Evolutionary conservation across 2,797 vertebrate species (phyloP).

Genomic region (Bryconaethiops microstoma): DNA sequence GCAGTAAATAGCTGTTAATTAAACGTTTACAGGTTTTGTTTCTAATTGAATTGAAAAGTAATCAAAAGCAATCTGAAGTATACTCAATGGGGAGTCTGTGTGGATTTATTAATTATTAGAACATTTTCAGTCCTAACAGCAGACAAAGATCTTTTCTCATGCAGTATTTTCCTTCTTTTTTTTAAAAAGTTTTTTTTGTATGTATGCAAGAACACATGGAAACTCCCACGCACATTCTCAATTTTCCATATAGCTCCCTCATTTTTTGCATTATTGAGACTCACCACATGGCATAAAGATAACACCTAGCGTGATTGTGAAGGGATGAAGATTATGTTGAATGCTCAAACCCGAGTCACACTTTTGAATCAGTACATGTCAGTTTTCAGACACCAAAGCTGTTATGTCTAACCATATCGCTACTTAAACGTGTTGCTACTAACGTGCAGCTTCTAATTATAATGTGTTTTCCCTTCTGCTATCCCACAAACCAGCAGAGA

Average conservation of each 20-base stretch:
- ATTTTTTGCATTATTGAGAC: conserved; percentile 13
- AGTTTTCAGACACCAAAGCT: conserved; percentile 48
- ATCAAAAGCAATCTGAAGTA: background rate
- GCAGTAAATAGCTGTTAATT: too few relatives aligned
- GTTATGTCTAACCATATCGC: conserved; percentile 25
- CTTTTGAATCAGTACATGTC: conserved; percentile 27
- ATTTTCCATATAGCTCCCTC: conserved; percentile 11
- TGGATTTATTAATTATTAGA: too few relatives aligned
- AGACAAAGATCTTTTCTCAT: background rate
- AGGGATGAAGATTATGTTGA: conserved; percentile 35
- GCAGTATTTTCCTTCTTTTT: background rate
- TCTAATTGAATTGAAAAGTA: background rate
- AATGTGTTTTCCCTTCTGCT: conserved; percentile 48
- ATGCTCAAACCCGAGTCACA: conserved; percentile 35
- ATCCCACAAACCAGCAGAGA: conserved; percentile 50
- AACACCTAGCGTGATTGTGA: conserved; percentile 25
- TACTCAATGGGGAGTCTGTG: background rate
- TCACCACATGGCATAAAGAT: conserved; percentile 23
- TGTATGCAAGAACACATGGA: conserved; percentile 15
- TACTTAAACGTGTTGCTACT: conserved; percentile 36
- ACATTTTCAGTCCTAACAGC: background rate
- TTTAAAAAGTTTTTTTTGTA: background rate
- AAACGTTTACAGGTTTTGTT: background rate
- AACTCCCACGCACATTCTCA: conserved; percentile 31
- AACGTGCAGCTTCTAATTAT: conserved; percentile 48